These are phyloP conservation scores for Centropus unirufus DNA, from an alignment of 2,113 vertebrate species.

Conservation along the genomic window DNA sequence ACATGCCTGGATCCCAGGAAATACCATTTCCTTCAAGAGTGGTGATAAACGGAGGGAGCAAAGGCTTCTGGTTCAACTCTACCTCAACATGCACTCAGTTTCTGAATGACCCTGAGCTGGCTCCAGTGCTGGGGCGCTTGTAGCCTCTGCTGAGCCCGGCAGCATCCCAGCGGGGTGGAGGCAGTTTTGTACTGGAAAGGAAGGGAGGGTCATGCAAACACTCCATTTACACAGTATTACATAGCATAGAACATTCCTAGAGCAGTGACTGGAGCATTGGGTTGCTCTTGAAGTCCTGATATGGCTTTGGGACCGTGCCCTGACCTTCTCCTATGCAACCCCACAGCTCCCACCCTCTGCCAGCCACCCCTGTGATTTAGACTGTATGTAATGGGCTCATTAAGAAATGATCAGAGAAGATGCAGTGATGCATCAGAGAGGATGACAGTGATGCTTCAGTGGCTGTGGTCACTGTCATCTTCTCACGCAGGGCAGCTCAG, in stretches of 20 bases:
- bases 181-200: accelerated
- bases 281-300: neutral
- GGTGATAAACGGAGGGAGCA: accelerated
- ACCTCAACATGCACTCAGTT: accelerated
- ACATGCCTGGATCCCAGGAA: neutral
- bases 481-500: neutral
- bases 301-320: accelerated
- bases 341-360: neutral
- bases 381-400: too few species aligned
- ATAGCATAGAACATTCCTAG: too few species aligned
- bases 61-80: neutral
- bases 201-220: accelerated
- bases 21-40: neutral
- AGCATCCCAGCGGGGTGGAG: neutral
- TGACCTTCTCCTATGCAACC: accelerated
- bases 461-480: neutral
- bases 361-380: too few species aligned
- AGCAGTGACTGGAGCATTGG: neutral
- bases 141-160: neutral
- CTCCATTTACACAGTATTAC: too few species aligned
- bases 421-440: neutral
- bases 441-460: neutral
- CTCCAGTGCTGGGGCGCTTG: neutral
- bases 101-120: accelerated
- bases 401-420: too few species aligned